Base-by-base conservation (phyloP, 2,113 vertebrate species). In the Nycticryphes semicollaris region DNA sequence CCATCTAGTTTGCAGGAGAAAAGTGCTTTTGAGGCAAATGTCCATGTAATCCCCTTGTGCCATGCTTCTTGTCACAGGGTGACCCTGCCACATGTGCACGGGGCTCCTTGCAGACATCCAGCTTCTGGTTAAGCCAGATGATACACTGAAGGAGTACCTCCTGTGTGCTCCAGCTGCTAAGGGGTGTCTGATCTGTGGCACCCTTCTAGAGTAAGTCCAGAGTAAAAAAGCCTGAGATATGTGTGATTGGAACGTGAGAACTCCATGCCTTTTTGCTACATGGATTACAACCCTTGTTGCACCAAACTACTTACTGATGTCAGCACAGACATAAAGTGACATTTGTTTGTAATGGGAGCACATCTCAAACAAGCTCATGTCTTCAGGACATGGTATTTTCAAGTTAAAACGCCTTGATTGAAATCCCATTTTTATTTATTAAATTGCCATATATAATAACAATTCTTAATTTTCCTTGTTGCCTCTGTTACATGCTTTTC, bases 1-100 rank as follows among this genome's bases (percentile, higher is more conserved):
- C 43, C 1, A 0, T 85, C 37, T 48, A 67, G 63, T 37, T 88
- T 70, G 45, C 20, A 76, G 74, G 81, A 70, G 31, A 27, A 56
- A 48, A 35, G 35, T 3, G 1, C 37, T 90, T 75, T 75, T 43
- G 47, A 45, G n/a, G 47, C 17, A 78, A 3, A 43, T 7, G 3
- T 56, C 11, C 30, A 56, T 67, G 53, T 68, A 63, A 45, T 50
- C 21, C 19, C 57, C 16, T 3, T 0, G 1, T 9, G 17, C 51
- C 0, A 0, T 25, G 14, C 33, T 75, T 54, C 64, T 67, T 16
- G 18, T 43, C 2, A 1, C 31, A 33, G 31, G n/a, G 37, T n/a
- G 24, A 41, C 41, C 27, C 31, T 62, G 48, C 19, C 48, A 45
- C 1, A 1, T 7, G 2, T 64, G 53, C 23, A 4, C 53, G 56